These are phyloP conservation scores for Elmis aenea DNA, from an alignment of 2,888 invertebrate species.

Conservation along the genomic window DNA sequence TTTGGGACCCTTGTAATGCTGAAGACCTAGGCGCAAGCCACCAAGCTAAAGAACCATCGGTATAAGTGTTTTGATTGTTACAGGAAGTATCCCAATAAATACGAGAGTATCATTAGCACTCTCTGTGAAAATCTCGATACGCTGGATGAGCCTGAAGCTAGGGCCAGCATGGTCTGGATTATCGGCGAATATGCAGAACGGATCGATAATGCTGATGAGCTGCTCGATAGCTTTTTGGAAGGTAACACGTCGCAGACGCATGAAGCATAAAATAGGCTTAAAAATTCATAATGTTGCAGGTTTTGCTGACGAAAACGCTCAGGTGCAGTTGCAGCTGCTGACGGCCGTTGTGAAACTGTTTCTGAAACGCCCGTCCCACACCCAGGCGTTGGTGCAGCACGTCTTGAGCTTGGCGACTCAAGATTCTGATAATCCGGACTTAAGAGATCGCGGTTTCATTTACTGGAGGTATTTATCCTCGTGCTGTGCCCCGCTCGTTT, in stretches of 20 bases:
- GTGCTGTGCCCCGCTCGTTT: neutral
- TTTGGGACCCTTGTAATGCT: too few species aligned
- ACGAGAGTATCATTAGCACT: slow-evolving; percentile 98
- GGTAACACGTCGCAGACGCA: slow-evolving; percentile 69
- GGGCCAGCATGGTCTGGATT: slow-evolving; percentile 96
- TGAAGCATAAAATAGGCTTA: slow-evolving; percentile 34
- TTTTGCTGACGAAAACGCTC: slow-evolving; percentile 44
- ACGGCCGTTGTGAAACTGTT: slow-evolving; percentile 99
- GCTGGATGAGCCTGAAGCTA: slow-evolving; percentile 96
- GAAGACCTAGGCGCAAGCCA: too few species aligned
- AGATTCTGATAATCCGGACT: slow-evolving; percentile 97
- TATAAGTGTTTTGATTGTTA: too few species aligned
- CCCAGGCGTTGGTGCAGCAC: slow-evolving; percentile 97
- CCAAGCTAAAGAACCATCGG: too few species aligned
- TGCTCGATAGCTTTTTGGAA: slow-evolving; percentile 96
- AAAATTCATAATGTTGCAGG: neutral
- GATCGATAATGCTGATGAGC: slow-evolving; percentile 98
- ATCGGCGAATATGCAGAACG: slow-evolving; percentile 98
- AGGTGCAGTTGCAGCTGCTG: slow-evolving; percentile 81
- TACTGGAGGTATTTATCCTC: slow-evolving; percentile 78
- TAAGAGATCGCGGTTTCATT: slow-evolving; percentile 97
- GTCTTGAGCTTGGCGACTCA: slow-evolving; percentile 84
- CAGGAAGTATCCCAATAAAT: slow-evolving; percentile 95
- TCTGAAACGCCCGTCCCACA: slow-evolving; percentile 95
- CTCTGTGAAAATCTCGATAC: slow-evolving; percentile 98